phyloP scores from a whole-genome alignment of 2,888 invertebrate genomes.

The Euspilapteryx auroguttella region DNA sequence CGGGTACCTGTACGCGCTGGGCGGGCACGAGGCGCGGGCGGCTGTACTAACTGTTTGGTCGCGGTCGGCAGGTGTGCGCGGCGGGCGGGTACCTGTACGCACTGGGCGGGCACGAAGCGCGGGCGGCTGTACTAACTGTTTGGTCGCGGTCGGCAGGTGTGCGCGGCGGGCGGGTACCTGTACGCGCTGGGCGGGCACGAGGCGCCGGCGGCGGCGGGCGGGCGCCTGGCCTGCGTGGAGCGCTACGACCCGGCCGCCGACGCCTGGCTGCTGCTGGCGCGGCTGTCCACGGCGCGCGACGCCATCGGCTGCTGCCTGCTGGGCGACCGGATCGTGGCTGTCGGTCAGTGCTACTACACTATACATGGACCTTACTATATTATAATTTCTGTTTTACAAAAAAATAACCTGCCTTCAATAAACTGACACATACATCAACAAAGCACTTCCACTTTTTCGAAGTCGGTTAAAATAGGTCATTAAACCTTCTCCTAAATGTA shows the following conservation, averaged over 20 bases:
- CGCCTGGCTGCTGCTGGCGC: conserved; percentile 84
- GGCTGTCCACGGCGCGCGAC: conserved; percentile 82
- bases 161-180: conserved; percentile 82
- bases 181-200: conserved; percentile 95
- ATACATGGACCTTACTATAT: too few species aligned
- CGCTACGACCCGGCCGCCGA: conserved; percentile 79
- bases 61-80: conserved; percentile 87
- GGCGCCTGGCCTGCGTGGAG: conserved; percentile 88
- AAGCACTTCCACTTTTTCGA: too few species aligned
- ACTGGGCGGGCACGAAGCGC: background rate
- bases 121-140: conserved; percentile 68
- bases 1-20: conserved; percentile 72
- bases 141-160: too few species aligned
- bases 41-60: conserved; percentile 92
- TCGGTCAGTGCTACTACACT: conserved; percentile 79
- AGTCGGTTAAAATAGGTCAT: too few species aligned
- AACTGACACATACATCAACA: too few species aligned
- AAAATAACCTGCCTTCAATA: too few species aligned
- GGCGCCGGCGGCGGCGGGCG: conserved; percentile 71
- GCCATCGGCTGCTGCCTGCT: conserved; percentile 86
- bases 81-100: conserved; percentile 86
- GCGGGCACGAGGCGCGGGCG: too few species aligned
- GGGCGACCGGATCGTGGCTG: conserved; percentile 79
- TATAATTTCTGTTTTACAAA: too few species aligned
- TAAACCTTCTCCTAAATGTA: too few species aligned